Percentiles rank a stretch among this genome's conserved stretches.
phyloP scores from a whole-genome alignment of 2,797 vertebrate species.

The Monodelphis domestica region DNA sequence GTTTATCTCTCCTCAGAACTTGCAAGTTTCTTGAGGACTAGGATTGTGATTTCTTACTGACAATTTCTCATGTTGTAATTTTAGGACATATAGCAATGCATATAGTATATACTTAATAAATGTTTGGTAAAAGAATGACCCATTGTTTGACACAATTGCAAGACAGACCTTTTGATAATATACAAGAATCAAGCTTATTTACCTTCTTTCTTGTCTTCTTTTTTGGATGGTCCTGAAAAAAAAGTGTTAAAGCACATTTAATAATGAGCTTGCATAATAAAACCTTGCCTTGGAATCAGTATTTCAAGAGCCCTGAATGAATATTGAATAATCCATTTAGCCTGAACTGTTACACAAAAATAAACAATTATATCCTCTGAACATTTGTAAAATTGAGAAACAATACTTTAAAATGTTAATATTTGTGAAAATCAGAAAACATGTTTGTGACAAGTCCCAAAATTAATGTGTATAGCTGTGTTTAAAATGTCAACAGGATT shows the following conservation, averaged over 20 bases:
- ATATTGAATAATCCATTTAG: background rate
- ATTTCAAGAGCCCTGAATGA: background rate
- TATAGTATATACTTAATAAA: background rate
- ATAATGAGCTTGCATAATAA: background rate
- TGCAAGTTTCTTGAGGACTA: background rate
- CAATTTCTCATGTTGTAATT: background rate
- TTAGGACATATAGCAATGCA: background rate
- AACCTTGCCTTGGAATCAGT: background rate
- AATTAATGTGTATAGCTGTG: background rate
- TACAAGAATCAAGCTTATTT: conserved; percentile 2
- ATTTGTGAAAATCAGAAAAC: background rate
- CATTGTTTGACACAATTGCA: background rate
- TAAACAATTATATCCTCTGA: background rate
- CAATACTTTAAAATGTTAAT: background rate
- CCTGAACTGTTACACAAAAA: background rate
- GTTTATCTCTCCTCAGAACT: background rate
- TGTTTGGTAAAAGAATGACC: background rate
- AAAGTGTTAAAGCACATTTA: conserved; percentile 53
- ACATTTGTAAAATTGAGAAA: conserved; percentile 13
- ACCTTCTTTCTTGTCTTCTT: conserved; percentile 80
- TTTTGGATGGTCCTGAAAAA: conserved; percentile 70
- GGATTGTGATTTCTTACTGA: background rate
- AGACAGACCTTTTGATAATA: background rate
- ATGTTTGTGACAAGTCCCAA: background rate
- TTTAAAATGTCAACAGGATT: no score